Conservation (phyloP, 92 coral and sea anemone species). For the Phenganax stokvisi region DNA sequence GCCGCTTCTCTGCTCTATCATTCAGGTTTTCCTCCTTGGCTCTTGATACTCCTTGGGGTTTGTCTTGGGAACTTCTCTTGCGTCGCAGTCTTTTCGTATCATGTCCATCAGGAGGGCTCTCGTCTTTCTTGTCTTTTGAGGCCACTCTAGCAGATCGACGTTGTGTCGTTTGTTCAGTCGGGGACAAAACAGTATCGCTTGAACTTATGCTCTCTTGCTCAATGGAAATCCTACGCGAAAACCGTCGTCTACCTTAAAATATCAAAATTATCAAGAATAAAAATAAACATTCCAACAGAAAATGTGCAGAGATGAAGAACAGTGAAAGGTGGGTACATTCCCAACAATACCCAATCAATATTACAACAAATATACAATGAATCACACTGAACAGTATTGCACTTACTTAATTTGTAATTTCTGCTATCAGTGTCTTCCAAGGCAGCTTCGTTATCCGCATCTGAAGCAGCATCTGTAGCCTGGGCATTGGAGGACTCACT, state of each 20-base stretch:
- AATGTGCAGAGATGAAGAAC: background rate
- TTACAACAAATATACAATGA: too few species aligned
- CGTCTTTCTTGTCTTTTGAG: constrained; percentile 15
- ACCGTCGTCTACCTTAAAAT: background rate
- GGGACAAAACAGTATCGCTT: background rate
- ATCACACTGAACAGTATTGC: too few species aligned
- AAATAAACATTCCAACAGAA: background rate
- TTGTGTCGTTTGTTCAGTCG: constrained; percentile 15
- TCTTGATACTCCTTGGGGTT: background rate
- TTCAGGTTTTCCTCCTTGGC: background rate
- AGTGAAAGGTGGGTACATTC: too few species aligned
- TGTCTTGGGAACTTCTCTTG: constrained; percentile 1
- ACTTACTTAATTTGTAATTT: background rate
- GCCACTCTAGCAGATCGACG: constrained; percentile 39
- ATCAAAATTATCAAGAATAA: background rate
- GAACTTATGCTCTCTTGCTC: constrained; percentile 23
- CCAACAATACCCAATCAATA: too few species aligned
- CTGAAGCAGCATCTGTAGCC: background rate
- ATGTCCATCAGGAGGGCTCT: background rate
- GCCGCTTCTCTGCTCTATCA: constrained; percentile 5
- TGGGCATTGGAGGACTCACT: constrained; percentile 2
- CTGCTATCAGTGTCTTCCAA: constrained; percentile 15
- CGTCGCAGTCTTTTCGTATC: constrained; percentile 1
- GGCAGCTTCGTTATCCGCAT: constrained; percentile 14
- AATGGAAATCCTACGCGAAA: background rate